phyloP scores from a whole-genome alignment of 2,888 invertebrate genomes.

The Baccha elongata region DNA sequence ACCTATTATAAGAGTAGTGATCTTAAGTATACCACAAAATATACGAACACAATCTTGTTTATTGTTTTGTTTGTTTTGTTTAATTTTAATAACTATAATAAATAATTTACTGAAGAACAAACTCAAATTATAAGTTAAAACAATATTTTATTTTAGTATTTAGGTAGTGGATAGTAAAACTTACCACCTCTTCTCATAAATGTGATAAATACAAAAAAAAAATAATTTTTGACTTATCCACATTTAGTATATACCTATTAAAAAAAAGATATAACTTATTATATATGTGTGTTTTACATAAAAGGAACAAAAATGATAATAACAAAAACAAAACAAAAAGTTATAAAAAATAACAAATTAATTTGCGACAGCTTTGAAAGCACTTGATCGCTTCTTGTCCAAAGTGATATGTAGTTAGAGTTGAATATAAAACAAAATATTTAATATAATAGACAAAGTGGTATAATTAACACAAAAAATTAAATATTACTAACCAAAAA shows the following conservation, averaged over 20 bases:
- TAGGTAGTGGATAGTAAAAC: conserved; percentile 73
- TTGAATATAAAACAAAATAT: conserved; percentile 72
- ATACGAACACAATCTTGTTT: background rate
- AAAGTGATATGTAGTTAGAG: conserved; percentile 73
- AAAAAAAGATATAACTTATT: conserved; percentile 45
- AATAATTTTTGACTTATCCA: conserved; percentile 70
- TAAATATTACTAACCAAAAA: conserved; percentile 52
- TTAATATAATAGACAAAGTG: conserved; percentile 45
- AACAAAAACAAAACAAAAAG: conserved; percentile 33
- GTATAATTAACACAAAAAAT: conserved; percentile 30
- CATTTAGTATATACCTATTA: conserved; percentile 60
- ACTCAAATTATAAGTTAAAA: conserved; percentile 32
- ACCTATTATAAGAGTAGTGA: conserved; percentile 8
- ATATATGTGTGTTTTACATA: conserved; percentile 62
- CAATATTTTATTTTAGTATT: conserved; percentile 37
- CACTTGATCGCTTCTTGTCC: conserved; percentile 71
- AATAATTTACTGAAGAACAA: conserved; percentile 44
- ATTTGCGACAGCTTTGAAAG: conserved; percentile 70
- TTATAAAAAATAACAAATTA: conserved; percentile 51
- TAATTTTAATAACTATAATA: background rate
- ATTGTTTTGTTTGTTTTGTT: background rate
- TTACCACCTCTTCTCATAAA: conserved; percentile 74
- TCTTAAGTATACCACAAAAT: background rate
- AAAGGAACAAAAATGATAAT: conserved; percentile 61
- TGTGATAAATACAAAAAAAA: conserved; percentile 62